A percentile compares a stretch with the other conserved stretches of the same genome.
Evolutionary conservation across 2,888 invertebrate genomes (phyloP).

Genomic region (Drosophila bunnanda): DNA sequence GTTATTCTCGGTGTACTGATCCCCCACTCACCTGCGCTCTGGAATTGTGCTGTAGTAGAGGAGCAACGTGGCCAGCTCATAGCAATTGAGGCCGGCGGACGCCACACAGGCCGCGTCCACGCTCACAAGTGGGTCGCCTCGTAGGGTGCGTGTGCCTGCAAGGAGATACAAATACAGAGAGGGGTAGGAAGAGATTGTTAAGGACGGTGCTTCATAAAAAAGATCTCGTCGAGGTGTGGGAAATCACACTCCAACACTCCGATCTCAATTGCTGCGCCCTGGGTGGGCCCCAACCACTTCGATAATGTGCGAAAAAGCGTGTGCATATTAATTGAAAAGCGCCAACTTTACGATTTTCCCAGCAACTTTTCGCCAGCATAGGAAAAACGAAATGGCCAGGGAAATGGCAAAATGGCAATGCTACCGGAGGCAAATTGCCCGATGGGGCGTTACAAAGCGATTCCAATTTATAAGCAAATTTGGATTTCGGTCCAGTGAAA

Average conservation of each 20-base stretch:
- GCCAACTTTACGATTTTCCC: slow-evolving; percentile 50
- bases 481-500: slow-evolving; percentile 58
- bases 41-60: slow-evolving; percentile 90
- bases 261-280: slow-evolving; percentile 52
- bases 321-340: slow-evolving; percentile 61
- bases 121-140: slow-evolving; percentile 88
- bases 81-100: slow-evolving; percentile 87
- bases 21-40: slow-evolving; percentile 86
- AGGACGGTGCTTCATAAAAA: slow-evolving; percentile 12
- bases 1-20: slow-evolving; percentile 8
- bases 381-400: slow-evolving; percentile 9
- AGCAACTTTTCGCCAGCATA: slow-evolving; percentile 28
- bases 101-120: slow-evolving; percentile 88
- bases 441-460: slow-evolving; percentile 63
- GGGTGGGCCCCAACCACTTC: slow-evolving; percentile 66
- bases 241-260: slow-evolving; percentile 40
- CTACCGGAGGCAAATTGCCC: slow-evolving; percentile 62
- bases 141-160: slow-evolving; percentile 88
- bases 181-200: not conserved
- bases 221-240: slow-evolving; percentile 24
- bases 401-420: slow-evolving; percentile 30
- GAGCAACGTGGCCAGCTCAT: slow-evolving; percentile 89
- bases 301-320: slow-evolving; percentile 74
- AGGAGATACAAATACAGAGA: slow-evolving; percentile 23
- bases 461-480: slow-evolving; percentile 71